phyloP scores from a whole-genome alignment of 1,140 invertebrate genomes.

The Aphelenchoides avenae region DNA sequence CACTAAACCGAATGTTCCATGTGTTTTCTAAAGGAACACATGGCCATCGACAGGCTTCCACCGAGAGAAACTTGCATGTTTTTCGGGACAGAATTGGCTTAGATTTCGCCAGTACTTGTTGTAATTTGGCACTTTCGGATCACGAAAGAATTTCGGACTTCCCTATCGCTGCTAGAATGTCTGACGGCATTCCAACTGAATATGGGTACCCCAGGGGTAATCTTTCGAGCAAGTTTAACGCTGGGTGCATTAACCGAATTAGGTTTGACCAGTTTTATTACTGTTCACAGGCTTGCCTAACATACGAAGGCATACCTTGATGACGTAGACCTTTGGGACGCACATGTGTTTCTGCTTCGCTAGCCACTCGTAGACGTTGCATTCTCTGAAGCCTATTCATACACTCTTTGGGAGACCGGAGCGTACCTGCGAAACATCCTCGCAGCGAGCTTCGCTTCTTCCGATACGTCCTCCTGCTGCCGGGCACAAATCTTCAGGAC shows the following conservation, averaged over 20 bases:
- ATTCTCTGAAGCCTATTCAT: constrained; percentile 42
- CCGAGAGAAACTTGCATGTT: too few relatives aligned
- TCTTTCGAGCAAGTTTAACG: constrained; percentile 5
- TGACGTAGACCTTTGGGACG: constrained; percentile 53
- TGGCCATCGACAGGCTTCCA: too few relatives aligned
- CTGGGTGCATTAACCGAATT: constrained; percentile 8
- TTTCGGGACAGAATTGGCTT: too few relatives aligned
- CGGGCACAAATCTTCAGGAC: constrained; percentile 50
- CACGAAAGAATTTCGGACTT: neutral
- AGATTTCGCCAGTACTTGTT: too few relatives aligned
- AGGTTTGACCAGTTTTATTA: neutral
- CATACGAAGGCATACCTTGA: constrained; percentile 33
- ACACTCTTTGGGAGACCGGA: neutral
- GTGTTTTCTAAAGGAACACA: too few relatives aligned
- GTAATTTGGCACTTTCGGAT: too few relatives aligned
- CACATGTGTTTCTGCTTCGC: constrained; percentile 47
- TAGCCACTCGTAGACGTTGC: constrained; percentile 54
- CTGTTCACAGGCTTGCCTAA: neutral
- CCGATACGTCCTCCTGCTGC: constrained; percentile 29
- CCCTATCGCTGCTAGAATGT: neutral
- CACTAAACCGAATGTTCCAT: too few relatives aligned
- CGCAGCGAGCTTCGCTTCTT: constrained; percentile 24
- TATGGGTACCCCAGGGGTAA: constrained; percentile 10
- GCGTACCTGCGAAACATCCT: constrained; percentile 5
- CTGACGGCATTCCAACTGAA: neutral